phyloP scores from a whole-genome alignment of 2,888 invertebrate species.

The Morpho achilles region DNA sequence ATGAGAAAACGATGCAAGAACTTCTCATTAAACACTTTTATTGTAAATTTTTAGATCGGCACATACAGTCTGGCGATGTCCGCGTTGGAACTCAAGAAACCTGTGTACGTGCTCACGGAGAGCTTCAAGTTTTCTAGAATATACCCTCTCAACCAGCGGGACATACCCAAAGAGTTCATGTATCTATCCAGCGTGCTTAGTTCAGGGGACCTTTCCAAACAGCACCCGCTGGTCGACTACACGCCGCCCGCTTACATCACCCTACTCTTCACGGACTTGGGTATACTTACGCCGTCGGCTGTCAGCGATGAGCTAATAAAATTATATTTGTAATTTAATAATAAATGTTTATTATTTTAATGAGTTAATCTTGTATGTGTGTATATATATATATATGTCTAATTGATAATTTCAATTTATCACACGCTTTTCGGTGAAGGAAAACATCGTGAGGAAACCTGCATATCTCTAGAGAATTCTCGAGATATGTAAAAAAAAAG shows the following conservation, averaged over 20 bases:
- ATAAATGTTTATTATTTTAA: conserved; percentile 16
- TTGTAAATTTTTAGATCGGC: conserved; percentile 82
- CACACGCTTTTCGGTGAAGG: too few species aligned
- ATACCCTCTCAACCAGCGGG: conserved; percentile 95
- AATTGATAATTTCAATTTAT: too few species aligned
- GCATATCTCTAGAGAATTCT: too few species aligned
- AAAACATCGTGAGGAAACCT: too few species aligned
- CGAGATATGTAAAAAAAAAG: too few species aligned
- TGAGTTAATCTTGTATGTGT: too few species aligned
- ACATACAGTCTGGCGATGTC: conserved; percentile 91
- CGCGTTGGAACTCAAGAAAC: conserved; percentile 94
- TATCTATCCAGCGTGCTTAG: conserved; percentile 74
- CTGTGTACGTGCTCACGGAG: conserved; percentile 96
- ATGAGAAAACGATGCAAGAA: too few species aligned
- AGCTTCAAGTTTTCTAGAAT: conserved; percentile 98
- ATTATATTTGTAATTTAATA: conserved; percentile 86
- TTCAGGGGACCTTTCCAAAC: conserved; percentile 70
- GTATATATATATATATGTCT: too few species aligned
- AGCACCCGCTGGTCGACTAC: conserved; percentile 96
- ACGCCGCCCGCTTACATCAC: conserved; percentile 97
- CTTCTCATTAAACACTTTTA: too few species aligned
- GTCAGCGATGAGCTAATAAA: conserved; percentile 98
- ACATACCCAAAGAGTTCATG: conserved; percentile 93
- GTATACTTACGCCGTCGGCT: conserved; percentile 96
- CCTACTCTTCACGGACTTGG: conserved; percentile 96